These are phyloP conservation scores for Cuculus canorus DNA, from an alignment of 2,797 vertebrate genomes.

Conservation along the genomic window DNA sequence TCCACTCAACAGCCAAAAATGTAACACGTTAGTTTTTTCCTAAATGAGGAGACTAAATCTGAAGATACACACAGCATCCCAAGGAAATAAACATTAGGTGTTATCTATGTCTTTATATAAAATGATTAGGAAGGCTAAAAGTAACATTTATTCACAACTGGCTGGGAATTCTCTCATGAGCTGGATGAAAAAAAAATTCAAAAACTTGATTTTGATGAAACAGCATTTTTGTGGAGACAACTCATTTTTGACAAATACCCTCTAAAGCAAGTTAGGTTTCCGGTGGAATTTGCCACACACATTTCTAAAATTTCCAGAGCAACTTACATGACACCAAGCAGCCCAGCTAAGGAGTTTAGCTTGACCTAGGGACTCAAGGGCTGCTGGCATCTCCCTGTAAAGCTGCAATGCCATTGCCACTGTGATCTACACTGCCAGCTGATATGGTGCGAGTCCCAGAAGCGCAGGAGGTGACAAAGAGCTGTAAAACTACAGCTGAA, in stretches of 20 bases:
- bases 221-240: not conserved
- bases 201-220: not conserved
- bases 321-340: not conserved
- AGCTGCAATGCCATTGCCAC: not conserved
- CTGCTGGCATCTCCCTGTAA: not conserved
- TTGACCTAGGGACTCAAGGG: not conserved
- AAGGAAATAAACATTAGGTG: not conserved
- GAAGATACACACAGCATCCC: not conserved
- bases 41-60: conserved; percentile 19
- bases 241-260: not conserved
- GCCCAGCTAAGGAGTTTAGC: not conserved
- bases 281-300: not conserved
- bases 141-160: not conserved
- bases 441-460: not conserved
- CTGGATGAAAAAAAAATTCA: not conserved
- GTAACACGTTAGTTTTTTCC: not conserved
- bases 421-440: not conserved
- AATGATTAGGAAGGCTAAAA: not conserved
- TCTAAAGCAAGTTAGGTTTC: not conserved
- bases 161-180: not conserved
- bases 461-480: not conserved
- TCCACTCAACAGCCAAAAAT: conserved; percentile 10
- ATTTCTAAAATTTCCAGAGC: not conserved
- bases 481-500: not conserved
- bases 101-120: not conserved